Base-by-base conservation (phyloP, 2,888 invertebrate genomes). In the Drepanosiphum platanoidis region DNA sequence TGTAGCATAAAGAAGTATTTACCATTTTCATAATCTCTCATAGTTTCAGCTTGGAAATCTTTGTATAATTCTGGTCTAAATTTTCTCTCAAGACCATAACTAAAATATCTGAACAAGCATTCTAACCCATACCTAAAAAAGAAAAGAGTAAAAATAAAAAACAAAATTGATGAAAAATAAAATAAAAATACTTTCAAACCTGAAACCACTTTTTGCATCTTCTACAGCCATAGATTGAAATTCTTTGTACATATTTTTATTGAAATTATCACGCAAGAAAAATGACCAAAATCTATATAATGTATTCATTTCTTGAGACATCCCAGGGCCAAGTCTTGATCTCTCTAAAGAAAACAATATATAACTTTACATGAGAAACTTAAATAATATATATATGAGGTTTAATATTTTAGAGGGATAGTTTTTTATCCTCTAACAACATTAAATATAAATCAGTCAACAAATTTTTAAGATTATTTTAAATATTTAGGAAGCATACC, bases 211-310 rank as follows among this genome's bases (percentile, higher is more conserved):
- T 80, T 92, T 91, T 0, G 97, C 96, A 92, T 99, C 99, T 90
- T 99, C 99, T 87, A 95, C 92, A n/a, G 99, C 98, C 87, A 97
- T 90, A 34, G 93, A 92, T 89, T 94, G 94, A 91, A 99, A 99
- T 91, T 99, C 99, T 88, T 95, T 94, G 90, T 98, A 99, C 99
- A 99, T 99, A 88, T 94, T 97, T 88, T 95, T 93, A 91, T 99
- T 99, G 91, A 98, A 99, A 90, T 99, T 97, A 90, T 99, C 98
- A 87, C 99, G 92, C 87, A 99, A 92, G 92, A 99, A 99, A 93
- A 99, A 99, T 46, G 99, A 99, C 99, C 99, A 99, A 92, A 99
- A 99, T 87, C 99, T 92, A 92, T 98, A 99, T 79, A 99, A 92
- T 0, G 99, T 99, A 91, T 99, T 99, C 99, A 99, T 99, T 91